A percentile compares a stretch with the other conserved stretches of the same genome.
Evolutionary conservation across 2,113 vertebrate genomes (phyloP).

Genomic region (Galeopterus variegatus): DNA sequence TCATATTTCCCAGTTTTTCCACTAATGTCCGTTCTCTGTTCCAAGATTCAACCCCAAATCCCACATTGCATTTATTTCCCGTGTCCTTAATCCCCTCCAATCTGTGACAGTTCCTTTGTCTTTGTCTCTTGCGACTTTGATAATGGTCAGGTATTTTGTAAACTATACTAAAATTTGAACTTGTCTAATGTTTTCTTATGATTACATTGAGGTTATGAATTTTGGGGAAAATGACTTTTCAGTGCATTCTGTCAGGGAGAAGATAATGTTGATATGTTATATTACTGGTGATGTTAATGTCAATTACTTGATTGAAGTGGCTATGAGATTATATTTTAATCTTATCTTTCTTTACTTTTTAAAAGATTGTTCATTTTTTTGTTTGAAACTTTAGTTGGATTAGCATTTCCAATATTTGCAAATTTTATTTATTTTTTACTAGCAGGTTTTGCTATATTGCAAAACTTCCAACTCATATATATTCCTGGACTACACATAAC

Average conservation of each 20-base stretch:
- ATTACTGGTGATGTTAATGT: background rate
- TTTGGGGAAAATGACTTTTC: background rate
- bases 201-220: background rate
- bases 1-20: background rate
- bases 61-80: background rate
- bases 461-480: background rate
- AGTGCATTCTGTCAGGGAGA: background rate
- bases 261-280: background rate
- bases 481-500: background rate
- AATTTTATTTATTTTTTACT: conserved; percentile 40
- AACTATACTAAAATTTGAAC: background rate
- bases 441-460: background rate
- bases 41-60: background rate
- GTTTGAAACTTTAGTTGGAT: background rate
- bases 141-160: background rate
- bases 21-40: background rate
- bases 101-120: background rate
- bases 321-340: background rate
- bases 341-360: background rate
- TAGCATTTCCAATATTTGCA: background rate
- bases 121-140: background rate
- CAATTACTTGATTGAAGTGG: background rate
- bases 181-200: conserved; percentile 10
- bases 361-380: background rate
- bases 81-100: background rate